Evolutionary conservation across 2,797 vertebrate species (phyloP).

Genomic region (Vespertilio murinus): DNA sequence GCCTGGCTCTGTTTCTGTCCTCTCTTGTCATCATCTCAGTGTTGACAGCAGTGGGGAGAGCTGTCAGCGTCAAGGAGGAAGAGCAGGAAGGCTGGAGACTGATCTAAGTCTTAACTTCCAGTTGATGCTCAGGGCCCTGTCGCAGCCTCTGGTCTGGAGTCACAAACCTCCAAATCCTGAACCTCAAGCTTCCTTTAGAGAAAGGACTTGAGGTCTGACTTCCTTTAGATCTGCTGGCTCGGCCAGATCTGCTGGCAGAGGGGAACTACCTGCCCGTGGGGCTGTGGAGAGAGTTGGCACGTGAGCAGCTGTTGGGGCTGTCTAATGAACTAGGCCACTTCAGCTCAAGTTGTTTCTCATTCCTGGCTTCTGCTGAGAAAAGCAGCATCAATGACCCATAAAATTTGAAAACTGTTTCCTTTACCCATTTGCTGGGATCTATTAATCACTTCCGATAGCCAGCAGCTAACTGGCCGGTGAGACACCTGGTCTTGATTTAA

Average conservation of each 20-base stretch:
- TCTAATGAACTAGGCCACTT: neutral
- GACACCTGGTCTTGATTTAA: slow-evolving; percentile 73
- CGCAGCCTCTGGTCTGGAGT: neutral
- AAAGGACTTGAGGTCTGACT: neutral
- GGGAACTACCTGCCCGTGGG: neutral
- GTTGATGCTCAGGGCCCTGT: neutral
- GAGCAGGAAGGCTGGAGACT: neutral
- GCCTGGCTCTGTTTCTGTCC: neutral
- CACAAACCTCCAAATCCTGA: neutral
- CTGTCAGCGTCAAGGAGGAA: neutral
- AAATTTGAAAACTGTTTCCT: slow-evolving; percentile 26
- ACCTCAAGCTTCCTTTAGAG: neutral
- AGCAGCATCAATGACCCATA: slow-evolving; percentile 50
- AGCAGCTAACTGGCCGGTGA: slow-evolving; percentile 54
- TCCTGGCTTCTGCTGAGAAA: slow-evolving; percentile 63
- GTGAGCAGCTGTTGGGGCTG: neutral
- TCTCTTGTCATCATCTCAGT: neutral
- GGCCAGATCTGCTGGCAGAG: neutral
- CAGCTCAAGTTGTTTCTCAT: slow-evolving; percentile 2
- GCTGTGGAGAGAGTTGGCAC: neutral
- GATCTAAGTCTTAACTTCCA: fast-evolving
- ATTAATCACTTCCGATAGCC: slow-evolving; percentile 71
- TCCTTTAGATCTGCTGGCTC: neutral
- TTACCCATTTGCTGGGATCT: slow-evolving; percentile 44
- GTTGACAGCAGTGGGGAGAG: neutral